Conservation (phyloP, 2,113 vertebrate species). For the Hippocampus barbouri region DNA sequence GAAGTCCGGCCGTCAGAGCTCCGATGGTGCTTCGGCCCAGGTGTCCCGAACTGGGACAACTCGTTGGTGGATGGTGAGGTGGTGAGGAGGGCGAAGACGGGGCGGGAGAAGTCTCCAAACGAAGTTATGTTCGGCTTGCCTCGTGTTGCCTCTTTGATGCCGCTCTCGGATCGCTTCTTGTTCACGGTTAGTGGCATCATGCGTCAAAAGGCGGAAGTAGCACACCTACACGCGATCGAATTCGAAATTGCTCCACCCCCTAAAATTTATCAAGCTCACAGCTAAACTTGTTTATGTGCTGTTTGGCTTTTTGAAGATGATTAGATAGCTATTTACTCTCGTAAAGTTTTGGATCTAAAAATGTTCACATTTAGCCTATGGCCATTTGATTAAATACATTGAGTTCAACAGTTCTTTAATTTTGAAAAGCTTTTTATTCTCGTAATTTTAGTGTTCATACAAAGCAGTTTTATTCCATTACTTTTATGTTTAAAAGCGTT, state of each 20-base stretch:
- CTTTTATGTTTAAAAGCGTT: no score
- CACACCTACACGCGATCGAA: not conserved
- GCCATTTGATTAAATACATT: no score
- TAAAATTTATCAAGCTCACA: not conserved
- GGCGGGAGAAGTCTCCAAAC: no score
- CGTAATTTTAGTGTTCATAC: no score
- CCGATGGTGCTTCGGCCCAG: conserved; percentile 21
- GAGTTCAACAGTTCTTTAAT: no score
- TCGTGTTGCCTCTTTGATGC: not conserved
- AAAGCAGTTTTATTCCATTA: no score
- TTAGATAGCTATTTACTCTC: not conserved
- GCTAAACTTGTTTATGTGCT: not conserved
- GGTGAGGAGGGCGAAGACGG: not conserved
- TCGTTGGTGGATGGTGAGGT: not conserved
- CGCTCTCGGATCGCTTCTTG: not conserved
- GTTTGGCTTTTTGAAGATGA: not conserved
- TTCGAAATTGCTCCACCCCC: not conserved
- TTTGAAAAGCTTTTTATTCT: no score
- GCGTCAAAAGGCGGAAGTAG: not conserved
- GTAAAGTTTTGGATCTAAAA: not conserved
- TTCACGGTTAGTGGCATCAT: not conserved
- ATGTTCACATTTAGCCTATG: no score
- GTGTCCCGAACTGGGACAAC: conserved; percentile 33
- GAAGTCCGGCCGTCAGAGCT: not conserved
- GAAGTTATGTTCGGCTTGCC: not conserved